phyloP scores from a whole-genome alignment of 2,888 invertebrate genomes.

The Agrochola lota region DNA sequence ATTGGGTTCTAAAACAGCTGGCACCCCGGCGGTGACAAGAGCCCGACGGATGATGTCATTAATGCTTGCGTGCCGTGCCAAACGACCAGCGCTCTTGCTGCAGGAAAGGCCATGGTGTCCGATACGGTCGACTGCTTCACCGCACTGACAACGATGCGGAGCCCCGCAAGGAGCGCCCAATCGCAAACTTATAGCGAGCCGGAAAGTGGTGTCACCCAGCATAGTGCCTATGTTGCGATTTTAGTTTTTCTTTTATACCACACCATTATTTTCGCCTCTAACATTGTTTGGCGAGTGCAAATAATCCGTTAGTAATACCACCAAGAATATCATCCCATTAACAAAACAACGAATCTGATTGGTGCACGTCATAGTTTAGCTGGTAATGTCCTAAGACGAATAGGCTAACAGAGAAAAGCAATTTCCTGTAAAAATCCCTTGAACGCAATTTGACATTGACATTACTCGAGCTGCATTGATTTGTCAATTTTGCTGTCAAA shows the following conservation, averaged over 20 bases:
- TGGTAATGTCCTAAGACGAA: background rate
- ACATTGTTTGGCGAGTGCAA: background rate
- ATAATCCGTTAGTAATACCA: conserved; percentile 2
- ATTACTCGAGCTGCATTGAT: conserved; percentile 40
- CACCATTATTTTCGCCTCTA: background rate
- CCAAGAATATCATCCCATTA: conserved; percentile 37
- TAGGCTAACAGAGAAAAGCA: background rate
- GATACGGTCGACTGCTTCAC: too few relatives aligned
- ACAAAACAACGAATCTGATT: conserved; percentile 35
- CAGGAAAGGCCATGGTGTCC: too few relatives aligned
- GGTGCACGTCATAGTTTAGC: conserved; percentile 51
- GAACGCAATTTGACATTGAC: conserved; percentile 48
- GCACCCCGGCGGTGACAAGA: too few relatives aligned
- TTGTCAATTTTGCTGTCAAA: conserved; percentile 56
- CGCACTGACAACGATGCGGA: too few relatives aligned
- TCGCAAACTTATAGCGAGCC: too few relatives aligned
- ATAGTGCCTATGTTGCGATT: too few relatives aligned
- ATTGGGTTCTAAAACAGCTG: too few relatives aligned
- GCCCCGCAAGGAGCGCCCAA: too few relatives aligned
- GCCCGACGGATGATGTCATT: too few relatives aligned
- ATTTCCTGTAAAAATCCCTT: background rate
- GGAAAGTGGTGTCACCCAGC: too few relatives aligned
- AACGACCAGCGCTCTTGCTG: too few relatives aligned
- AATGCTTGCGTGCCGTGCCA: too few relatives aligned
- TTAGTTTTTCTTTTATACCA: background rate